These are phyloP conservation scores for Pseudomugil tenellus DNA, from an alignment of 2,797 vertebrate genomes.

Conservation along the genomic window DNA sequence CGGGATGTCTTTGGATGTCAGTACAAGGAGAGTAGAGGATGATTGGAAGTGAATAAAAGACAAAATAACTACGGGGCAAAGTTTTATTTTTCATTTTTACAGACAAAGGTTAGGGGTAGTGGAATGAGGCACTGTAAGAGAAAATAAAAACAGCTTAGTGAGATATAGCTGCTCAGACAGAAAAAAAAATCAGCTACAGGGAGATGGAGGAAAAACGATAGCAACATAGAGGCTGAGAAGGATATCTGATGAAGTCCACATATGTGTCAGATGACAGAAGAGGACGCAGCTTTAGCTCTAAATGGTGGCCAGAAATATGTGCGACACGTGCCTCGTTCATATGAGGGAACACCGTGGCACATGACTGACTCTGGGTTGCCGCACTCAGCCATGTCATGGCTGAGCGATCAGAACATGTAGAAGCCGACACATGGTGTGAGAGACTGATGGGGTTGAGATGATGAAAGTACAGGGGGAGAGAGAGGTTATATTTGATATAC, in stretches of 20 bases:
- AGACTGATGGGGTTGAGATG: slow-evolving; percentile 27
- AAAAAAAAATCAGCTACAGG: not conserved
- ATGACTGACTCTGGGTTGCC: slow-evolving; percentile 56
- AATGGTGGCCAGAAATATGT: slow-evolving; percentile 40
- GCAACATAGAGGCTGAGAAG: slow-evolving; percentile 6
- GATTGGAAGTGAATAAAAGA: slow-evolving; percentile 34
- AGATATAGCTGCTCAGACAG: slow-evolving; percentile 1
- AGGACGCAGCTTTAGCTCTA: slow-evolving; percentile 21
- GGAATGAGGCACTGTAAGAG: slow-evolving; percentile 5
- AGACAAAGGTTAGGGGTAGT: not conserved
- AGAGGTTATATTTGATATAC: slow-evolving; percentile 2
- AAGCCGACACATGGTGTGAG: slow-evolving; percentile 16
- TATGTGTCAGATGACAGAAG: not conserved
- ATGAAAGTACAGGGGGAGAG: not conserved
- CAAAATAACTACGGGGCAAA: slow-evolving; percentile 27
- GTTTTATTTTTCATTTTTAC: slow-evolving; percentile 15
- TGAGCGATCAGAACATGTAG: slow-evolving; percentile 22
- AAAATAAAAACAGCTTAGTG: not conserved
- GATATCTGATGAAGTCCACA: not conserved
- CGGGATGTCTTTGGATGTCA: slow-evolving; percentile 43
- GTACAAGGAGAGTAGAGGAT: slow-evolving; percentile 20
- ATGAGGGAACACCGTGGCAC: slow-evolving; percentile 43
- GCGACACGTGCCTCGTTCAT: slow-evolving; percentile 58
- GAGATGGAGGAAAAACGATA: not conserved
- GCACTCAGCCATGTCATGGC: slow-evolving; percentile 57